These are phyloP conservation scores for Nanorana parkeri DNA, from an alignment of 2,113 vertebrate genomes.

Conservation along the genomic window DNA sequence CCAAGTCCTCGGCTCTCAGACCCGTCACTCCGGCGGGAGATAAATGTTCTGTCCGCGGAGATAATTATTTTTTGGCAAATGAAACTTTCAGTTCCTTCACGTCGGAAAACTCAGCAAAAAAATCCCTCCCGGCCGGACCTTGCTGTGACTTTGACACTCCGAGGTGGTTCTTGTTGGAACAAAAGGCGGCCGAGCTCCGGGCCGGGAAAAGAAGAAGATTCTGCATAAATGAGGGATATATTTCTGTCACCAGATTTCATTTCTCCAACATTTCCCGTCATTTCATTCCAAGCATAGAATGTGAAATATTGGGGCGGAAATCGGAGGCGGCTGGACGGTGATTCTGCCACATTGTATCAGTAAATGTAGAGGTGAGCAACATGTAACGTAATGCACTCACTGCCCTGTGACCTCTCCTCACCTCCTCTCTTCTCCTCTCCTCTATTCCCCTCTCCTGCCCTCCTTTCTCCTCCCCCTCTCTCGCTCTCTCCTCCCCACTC, in stretches of 20 bases:
- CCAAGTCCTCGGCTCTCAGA: background rate
- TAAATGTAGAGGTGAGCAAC: too few relatives aligned
- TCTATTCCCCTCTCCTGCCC: too few relatives aligned
- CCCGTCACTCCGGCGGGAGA: background rate
- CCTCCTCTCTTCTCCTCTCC: background rate
- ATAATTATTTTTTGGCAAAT: conserved; percentile 50
- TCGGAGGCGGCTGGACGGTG: background rate
- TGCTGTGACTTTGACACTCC: conserved; percentile 30
- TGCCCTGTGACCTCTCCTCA: background rate
- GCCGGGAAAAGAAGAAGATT: background rate
- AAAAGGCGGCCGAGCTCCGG: conserved; percentile 19
- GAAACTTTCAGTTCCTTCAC: conserved; percentile 38
- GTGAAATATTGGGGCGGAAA: background rate
- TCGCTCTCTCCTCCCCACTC: too few relatives aligned
- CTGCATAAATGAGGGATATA: conserved; percentile 1
- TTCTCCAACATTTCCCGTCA: background rate
- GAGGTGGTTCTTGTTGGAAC: conserved; percentile 2
- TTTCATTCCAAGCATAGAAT: background rate
- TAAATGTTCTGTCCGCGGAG: background rate
- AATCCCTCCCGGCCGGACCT: background rate
- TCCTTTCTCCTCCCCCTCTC: too few relatives aligned
- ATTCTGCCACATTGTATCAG: background rate
- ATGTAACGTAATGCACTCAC: too few relatives aligned
- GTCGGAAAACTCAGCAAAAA: conserved; percentile 39
- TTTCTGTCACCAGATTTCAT: background rate